Evolutionary conservation across 2,797 vertebrate species (phyloP).

Genomic region (Phalloptychus januarius): DNA sequence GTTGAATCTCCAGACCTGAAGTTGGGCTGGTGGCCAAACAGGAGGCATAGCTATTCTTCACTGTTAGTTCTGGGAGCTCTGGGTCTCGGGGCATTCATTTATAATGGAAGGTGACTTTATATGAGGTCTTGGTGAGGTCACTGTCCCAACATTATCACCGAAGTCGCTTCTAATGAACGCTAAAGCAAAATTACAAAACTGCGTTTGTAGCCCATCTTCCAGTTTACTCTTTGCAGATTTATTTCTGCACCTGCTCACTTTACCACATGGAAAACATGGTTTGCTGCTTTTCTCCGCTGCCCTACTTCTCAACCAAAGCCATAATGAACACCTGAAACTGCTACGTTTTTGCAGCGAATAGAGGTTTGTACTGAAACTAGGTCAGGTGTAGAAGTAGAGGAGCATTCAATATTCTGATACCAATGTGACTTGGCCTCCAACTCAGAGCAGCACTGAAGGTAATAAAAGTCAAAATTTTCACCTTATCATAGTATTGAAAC

Average conservation of each 20-base stretch:
- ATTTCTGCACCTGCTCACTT: constrained; percentile 14
- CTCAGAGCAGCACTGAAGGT: constrained; percentile 16
- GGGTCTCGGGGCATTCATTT: constrained; percentile 49
- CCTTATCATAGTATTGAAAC: constrained; percentile 22
- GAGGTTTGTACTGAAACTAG: constrained; percentile 61
- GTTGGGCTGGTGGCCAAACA: constrained; percentile 62
- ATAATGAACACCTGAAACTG: constrained; percentile 44
- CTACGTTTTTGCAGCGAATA: constrained; percentile 33
- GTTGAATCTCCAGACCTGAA: constrained; percentile 67
- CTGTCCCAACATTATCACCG: neutral
- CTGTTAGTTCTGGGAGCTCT: constrained; percentile 48
- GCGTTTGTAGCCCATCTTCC: neutral
- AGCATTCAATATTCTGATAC: constrained; percentile 48
- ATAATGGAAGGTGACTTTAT: constrained; percentile 32
- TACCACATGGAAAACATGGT: constrained; percentile 24
- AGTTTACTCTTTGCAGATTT: neutral
- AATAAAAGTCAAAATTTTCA: constrained; percentile 17
- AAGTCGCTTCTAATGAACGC: neutral
- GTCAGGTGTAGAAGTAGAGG: constrained; percentile 51
- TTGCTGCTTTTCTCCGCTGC: constrained; percentile 37
- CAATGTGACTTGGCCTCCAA: constrained; percentile 65
- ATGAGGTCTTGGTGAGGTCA: neutral
- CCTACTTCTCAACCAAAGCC: constrained; percentile 49
- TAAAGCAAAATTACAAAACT: neutral
- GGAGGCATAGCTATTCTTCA: constrained; percentile 49